Evolutionary conservation across 2,888 invertebrate genomes (phyloP).

Genomic region (Stenodera caucasica): DNA sequence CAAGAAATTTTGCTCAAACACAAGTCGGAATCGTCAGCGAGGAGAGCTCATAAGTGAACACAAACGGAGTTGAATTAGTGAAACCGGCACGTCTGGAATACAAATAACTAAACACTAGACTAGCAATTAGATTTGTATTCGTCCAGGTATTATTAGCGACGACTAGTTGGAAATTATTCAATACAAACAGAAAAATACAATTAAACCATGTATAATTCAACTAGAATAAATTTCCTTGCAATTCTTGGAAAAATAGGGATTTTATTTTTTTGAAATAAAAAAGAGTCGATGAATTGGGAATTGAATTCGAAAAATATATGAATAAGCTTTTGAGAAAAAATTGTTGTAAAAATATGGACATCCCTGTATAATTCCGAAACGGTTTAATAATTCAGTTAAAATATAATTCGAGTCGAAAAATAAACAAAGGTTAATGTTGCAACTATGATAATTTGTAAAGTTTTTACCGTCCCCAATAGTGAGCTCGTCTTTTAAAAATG

Average conservation of each 20-base stretch:
- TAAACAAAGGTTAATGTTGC: background rate
- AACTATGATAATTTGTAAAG: conserved; percentile 1
- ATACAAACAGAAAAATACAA: background rate
- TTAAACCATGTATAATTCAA: background rate
- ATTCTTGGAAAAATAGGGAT: too few species aligned
- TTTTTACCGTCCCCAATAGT: background rate
- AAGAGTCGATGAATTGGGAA: too few species aligned
- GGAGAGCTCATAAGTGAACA: background rate
- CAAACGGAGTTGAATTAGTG: background rate
- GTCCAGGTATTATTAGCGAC: background rate
- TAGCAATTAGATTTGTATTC: background rate
- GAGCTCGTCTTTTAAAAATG: background rate
- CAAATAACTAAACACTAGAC: background rate
- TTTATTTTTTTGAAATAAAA: too few species aligned
- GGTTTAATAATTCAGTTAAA: background rate
- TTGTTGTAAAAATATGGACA: background rate
- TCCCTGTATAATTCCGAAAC: background rate
- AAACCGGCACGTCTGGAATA: background rate
- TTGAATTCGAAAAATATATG: too few species aligned
- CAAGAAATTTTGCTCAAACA: background rate
- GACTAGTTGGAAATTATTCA: background rate
- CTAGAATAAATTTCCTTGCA: background rate
- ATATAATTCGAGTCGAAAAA: background rate
- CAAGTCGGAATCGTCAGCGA: background rate
- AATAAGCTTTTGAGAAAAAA: too few species aligned